Evolutionary conservation across 1,140 invertebrate species (phyloP).

Genomic region (Aphelinus certus): DNA sequence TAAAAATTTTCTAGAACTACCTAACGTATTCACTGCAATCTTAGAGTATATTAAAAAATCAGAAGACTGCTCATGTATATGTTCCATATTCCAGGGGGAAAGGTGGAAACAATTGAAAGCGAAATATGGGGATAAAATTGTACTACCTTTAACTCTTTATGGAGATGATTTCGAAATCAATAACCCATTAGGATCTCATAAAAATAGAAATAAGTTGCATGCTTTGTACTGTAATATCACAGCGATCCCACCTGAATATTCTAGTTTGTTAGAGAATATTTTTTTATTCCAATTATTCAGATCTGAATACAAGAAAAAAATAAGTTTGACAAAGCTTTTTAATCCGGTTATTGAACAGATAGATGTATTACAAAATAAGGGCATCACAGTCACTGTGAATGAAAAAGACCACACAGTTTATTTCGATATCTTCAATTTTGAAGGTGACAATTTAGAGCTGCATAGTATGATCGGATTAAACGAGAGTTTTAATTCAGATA

Average conservation of each 20-base stretch:
- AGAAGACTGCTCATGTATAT: conserved; percentile 32
- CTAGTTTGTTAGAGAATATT: conserved; percentile 37
- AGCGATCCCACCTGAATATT: conserved; percentile 48
- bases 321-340: conserved; percentile 33
- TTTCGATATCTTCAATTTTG: conserved; percentile 28
- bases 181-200: conserved; percentile 51
- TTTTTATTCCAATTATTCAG: conserved; percentile 43
- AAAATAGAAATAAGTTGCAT: conserved; percentile 49
- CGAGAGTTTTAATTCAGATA: conserved; percentile 15
- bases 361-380: conserved; percentile 36
- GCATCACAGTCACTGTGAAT: conserved; percentile 29
- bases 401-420: conserved; percentile 25
- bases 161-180: conserved; percentile 55
- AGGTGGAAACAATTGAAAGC: conserved; percentile 45
- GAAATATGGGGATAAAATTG: conserved; percentile 43
- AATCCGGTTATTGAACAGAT: conserved; percentile 37
- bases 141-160: conserved; percentile 50
- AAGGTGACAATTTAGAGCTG: conserved; percentile 15
- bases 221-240: conserved; percentile 48
- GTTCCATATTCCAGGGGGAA: conserved; percentile 34
- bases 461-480: conserved; percentile 17
- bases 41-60: conserved; percentile 34
- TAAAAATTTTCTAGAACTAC: conserved; percentile 46
- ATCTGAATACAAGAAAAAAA: conserved; percentile 42
- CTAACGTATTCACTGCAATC: conserved; percentile 42